Conservation (phyloP, 2,113 vertebrate genomes). For the Elanoides forficatus region DNA sequence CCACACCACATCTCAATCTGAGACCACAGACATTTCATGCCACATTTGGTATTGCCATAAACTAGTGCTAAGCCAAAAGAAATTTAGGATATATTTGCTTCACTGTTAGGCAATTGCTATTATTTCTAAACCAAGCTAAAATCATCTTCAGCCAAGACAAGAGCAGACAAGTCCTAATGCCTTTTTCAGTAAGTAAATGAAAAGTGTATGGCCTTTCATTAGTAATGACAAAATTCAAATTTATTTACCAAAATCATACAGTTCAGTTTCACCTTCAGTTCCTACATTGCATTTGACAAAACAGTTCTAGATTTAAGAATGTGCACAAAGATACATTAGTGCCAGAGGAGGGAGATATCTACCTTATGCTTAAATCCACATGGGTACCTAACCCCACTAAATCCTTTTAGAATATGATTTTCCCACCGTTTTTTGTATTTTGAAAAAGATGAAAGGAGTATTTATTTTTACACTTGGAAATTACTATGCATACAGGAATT, state of each 20-base stretch:
- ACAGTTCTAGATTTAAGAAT: background rate
- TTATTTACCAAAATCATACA: background rate
- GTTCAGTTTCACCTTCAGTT: background rate
- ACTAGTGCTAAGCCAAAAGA: background rate
- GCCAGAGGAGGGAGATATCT: background rate
- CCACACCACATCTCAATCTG: background rate
- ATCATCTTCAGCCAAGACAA: background rate
- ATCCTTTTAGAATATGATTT: background rate
- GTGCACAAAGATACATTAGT: background rate
- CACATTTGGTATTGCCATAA: background rate
- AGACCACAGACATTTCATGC: background rate
- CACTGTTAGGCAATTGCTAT: background rate
- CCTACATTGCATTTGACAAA: background rate
- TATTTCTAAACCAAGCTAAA: background rate
- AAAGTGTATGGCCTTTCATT: background rate
- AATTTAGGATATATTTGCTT: background rate
- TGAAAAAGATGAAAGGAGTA: background rate
- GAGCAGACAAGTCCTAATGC: background rate
- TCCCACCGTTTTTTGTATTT: background rate
- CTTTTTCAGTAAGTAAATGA: background rate
- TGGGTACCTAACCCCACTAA: background rate
- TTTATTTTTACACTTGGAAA: background rate
- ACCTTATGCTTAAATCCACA: background rate
- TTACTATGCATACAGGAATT: background rate
- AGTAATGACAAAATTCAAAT: background rate